Evolutionary conservation across 2,113 vertebrate species (phyloP), one percentile per base, ranked within the genome.

Genomic region (Indri indri): DNA sequence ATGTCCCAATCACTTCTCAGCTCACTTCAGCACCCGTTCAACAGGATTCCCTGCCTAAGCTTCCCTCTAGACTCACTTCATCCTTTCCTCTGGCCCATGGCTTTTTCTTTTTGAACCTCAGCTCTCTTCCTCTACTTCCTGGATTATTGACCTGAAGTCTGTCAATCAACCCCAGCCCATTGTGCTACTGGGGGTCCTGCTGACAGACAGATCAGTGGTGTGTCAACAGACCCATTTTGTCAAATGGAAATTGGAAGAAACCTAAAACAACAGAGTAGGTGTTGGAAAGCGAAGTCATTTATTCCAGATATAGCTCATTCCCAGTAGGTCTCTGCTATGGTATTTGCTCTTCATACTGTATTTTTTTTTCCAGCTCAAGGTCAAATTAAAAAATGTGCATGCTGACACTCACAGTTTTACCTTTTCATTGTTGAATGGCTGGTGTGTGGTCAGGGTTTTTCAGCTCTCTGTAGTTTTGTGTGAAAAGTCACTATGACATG

Each of bases 391-490:
- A 95, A 92, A 87, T 23, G 14, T 88, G 30, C 32, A 30, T 18
- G 40, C 14, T 91, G 80, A 76, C 45, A 81, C 50, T 61, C 66
- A 27, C 16, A 76, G 23, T 88, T 68, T 12, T 79, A 23, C 30
- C 96, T 97, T 96, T 91, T 98, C 73, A 88, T 97, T 94, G 80
- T 96, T 94, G 47, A 66, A 91, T 97, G 50, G 50, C 97, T 98
- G 37, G 37, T 91, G 95, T 98, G 94, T 96, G 96, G 97, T 97
- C 94, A 96, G 90, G 92, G 34, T 90, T 95, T 85, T 50, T 76
- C 42, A 88, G 96, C 45, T 96, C 79, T 95, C 71, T 40, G 83
- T 93, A 98, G 96, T 97, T 98, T 97, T 97, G 91, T 97, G 94
- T 97, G 79, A 98, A 97, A 97, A 93, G 90, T 94, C 96, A 73